These are phyloP conservation scores for Corythoichthys haematopterus DNA, from an alignment of 2,113 vertebrate species.

Conservation along the genomic window DNA sequence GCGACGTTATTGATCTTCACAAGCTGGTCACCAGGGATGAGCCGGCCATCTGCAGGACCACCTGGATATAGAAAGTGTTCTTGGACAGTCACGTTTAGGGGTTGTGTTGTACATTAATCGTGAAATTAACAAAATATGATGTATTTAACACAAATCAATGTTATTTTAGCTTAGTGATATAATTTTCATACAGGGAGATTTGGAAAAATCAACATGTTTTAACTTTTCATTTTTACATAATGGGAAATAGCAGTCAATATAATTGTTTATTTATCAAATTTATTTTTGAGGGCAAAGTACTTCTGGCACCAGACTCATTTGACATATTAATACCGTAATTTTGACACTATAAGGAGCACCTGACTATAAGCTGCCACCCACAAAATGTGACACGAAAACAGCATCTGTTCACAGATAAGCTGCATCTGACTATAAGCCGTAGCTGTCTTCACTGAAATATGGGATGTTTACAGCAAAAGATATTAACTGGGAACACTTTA, in stretches of 20 bases:
- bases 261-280: too few species aligned
- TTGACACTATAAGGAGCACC: too few species aligned
- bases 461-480: too few species aligned
- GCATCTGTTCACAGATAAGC: too few species aligned
- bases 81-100: conserved; percentile 32
- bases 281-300: too few species aligned
- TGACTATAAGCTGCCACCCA: too few species aligned
- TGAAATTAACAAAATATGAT: conserved; percentile 7
- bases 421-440: too few species aligned
- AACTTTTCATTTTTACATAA: neutral
- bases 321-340: too few species aligned
- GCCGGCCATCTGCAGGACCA: conserved; percentile 86
- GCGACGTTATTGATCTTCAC: conserved; percentile 81
- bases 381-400: too few species aligned
- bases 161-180: conserved; percentile 35
- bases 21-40: conserved; percentile 86
- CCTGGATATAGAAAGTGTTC: conserved; percentile 71
- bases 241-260: neutral
- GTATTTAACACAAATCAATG: conserved; percentile 9
- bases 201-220: neutral
- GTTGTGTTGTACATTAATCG: conserved; percentile 11
- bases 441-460: too few species aligned
- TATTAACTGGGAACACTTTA: too few species aligned
- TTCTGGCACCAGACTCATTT: too few species aligned
- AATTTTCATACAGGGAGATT: conserved; percentile 5